Evolutionary conservation across 2,113 vertebrate genomes (phyloP), one percentile per base, ranked within the genome.

Genomic region (Manacus vitellinus): DNA sequence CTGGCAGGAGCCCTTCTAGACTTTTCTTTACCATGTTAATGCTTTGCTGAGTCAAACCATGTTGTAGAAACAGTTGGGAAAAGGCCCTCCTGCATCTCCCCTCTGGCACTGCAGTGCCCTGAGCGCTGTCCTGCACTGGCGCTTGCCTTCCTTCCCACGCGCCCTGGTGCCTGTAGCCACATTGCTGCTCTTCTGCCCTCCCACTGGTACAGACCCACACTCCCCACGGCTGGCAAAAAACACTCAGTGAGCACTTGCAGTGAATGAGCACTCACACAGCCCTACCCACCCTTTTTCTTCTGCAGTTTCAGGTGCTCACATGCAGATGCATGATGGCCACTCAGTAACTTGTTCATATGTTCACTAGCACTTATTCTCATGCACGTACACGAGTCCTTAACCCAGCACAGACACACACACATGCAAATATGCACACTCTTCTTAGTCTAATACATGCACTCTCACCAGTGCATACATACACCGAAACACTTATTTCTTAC

Each of bases 21-120:
- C 89, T 94, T 82, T 97, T 97, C 94, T 94, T 78, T 51, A 79
- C 86, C 25, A 21, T 17, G 11, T 97, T 97, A 98, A 98, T 97
- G 94, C 96, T 97, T 97, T 95, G 92, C 81, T 97, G 80, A 94
- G 95, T 77, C 78, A 85, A 89, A 65, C 47, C 5, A 3, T 27
- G 37, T 87, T 86, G 33, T n/a, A 85, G 30, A 82, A 94, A 87
- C 44, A 77, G 52, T 17, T 1, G 2, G 43, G 59, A 18, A 56
- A 74, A 81, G 56, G 30, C 73, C 72, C 52, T 59, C 37, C 49
- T 44, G 35, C 74, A 31, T 21, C 56, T 92, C 51, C 56, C 28
- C 23, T 56, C 19, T 24, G 74, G 68, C 80, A 46, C 16, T 8
- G 31, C 1, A 2, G 27, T 9, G 49, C 55, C 17, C 22, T 1